A percentile compares a stretch with the other conserved stretches of the same genome.
phyloP scores from a whole-genome alignment of 2,113 vertebrate genomes.

The Rhizomys pruinosus region DNA sequence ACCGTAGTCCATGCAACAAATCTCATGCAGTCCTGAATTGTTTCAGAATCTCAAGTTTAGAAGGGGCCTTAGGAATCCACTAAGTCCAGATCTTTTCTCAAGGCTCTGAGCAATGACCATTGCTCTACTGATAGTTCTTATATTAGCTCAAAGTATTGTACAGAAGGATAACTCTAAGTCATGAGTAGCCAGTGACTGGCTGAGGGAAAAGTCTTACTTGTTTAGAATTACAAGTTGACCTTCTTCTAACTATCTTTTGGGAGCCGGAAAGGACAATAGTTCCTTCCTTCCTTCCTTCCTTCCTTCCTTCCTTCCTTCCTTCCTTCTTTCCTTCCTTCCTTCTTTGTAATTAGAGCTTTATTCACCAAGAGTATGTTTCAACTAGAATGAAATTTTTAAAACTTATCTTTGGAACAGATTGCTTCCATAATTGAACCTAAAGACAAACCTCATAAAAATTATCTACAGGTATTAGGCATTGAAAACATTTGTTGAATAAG shows the following conservation, averaged over 20 bases:
- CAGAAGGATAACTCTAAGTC: not conserved
- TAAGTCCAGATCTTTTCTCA: not conserved
- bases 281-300: not conserved
- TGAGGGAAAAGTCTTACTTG: not conserved
- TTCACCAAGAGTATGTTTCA: not conserved
- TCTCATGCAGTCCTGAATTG: not conserved
- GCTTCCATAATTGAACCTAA: constrained; percentile 31
- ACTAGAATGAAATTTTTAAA: not conserved
- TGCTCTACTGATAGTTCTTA: not conserved
- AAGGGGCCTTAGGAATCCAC: not conserved
- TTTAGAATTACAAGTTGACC: constrained; percentile 34
- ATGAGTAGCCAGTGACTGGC: not conserved
- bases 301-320: not conserved
- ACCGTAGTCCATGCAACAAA: not conserved
- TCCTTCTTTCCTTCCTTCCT: not conserved
- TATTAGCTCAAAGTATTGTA: not conserved
- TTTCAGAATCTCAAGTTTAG: not conserved
- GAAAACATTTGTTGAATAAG: not conserved
- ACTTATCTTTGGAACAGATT: not conserved
- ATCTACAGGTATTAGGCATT: not conserved
- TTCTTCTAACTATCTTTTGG: not conserved
- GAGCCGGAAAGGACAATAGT: not conserved
- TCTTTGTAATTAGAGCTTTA: not conserved
- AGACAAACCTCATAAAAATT: constrained; percentile 31
- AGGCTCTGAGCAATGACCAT: not conserved